Evolutionary conservation across 2,888 invertebrate genomes (phyloP).

Genomic region (Ophion costatus): DNA sequence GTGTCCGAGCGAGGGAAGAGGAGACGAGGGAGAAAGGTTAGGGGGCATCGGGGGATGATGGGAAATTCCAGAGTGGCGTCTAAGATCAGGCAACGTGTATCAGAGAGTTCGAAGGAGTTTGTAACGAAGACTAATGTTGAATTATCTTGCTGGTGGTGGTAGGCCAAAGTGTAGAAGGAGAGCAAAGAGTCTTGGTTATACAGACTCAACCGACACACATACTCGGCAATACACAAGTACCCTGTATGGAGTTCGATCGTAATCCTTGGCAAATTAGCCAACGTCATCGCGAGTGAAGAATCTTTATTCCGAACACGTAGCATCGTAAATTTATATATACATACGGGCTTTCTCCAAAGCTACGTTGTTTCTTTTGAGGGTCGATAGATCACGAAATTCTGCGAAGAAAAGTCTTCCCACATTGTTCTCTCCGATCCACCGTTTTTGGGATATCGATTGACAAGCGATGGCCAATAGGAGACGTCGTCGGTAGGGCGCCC

Average conservation of each 20-base stretch:
- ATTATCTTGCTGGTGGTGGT: conserved; percentile 45
- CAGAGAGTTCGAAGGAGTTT: conserved; percentile 64
- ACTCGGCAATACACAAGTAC: conserved; percentile 32
- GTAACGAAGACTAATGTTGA: conserved; percentile 71
- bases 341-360: conserved; percentile 9
- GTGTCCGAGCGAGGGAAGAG: conserved; percentile 36
- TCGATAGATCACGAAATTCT: neutral
- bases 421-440: neutral
- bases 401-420: no score
- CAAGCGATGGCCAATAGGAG: neutral
- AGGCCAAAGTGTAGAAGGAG: neutral
- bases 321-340: conserved; percentile 60
- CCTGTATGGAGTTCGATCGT: conserved; percentile 47
- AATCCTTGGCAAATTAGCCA: conserved; percentile 71
- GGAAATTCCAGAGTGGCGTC: conserved; percentile 40
- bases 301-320: conserved; percentile 71
- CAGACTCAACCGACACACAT: conserved; percentile 40
- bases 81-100: conserved; percentile 65
- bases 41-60: neutral
- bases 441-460: neutral
- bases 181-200: neutral
- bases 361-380: neutral
- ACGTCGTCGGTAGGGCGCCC: neutral
- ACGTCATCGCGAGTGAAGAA: conserved; percentile 70
- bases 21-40: neutral